A percentile compares a stretch with the other conserved stretches of the same genome.
Conservation (phyloP, 2,113 vertebrate species). For the Lucifuga dentata region DNA sequence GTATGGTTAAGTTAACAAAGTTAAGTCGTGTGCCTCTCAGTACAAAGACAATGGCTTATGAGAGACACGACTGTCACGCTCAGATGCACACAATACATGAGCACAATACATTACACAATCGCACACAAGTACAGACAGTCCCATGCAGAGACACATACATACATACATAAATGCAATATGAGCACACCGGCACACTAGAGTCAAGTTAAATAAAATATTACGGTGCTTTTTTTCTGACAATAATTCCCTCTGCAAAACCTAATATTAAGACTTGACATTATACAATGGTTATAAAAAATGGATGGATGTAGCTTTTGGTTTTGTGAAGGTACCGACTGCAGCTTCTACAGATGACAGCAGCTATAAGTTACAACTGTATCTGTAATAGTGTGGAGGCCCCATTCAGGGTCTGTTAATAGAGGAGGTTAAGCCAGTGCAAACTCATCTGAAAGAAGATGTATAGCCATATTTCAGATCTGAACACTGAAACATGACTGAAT, state of each 20-base stretch:
- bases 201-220: constrained; percentile 13
- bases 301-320: constrained; percentile 13
- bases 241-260: constrained; percentile 3
- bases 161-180: background rate
- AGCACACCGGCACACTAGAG: background rate
- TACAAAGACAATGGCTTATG: too few relatives aligned
- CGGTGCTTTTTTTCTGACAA: background rate
- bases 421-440: constrained; percentile 67
- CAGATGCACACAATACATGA: constrained; percentile 26
- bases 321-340: constrained; percentile 32
- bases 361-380: constrained; percentile 64
- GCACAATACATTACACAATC: constrained; percentile 4
- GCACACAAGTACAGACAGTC: constrained; percentile 20
- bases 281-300: constrained; percentile 17
- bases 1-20: too few relatives aligned
- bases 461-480: constrained; percentile 68
- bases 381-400: constrained; percentile 54
- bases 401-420: constrained; percentile 72
- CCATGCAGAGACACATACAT: background rate
- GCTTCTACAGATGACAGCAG: constrained; percentile 47
- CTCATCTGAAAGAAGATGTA: constrained; percentile 71
- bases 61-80: constrained; percentile 57
- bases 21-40: too few relatives aligned
- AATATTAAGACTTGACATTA: constrained; percentile 15
- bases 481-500: constrained; percentile 63